phyloP scores from a whole-genome alignment of 2,888 invertebrate species.

The Cryptophagus acutangulus region DNA sequence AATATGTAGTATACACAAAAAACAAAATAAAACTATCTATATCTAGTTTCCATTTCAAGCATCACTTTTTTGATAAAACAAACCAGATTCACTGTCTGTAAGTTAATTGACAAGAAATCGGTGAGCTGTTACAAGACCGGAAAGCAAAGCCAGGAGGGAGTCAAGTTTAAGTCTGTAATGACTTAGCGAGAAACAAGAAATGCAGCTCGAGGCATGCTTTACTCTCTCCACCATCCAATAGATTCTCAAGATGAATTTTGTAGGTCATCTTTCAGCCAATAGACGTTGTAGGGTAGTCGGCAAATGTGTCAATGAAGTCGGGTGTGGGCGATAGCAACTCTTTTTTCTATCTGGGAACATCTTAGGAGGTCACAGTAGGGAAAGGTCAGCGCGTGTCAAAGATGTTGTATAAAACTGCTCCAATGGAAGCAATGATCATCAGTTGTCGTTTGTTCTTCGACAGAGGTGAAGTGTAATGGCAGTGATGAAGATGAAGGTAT shows the following conservation, averaged over 20 bases:
- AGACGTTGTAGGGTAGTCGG: slow-evolving; percentile 43
- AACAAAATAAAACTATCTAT: slow-evolving; percentile 19
- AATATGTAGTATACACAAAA: slow-evolving; percentile 5
- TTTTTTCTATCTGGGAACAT: slow-evolving; percentile 32
- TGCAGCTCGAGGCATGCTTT: neutral
- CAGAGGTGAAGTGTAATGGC: slow-evolving; percentile 30
- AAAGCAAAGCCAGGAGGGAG: slow-evolving; percentile 11
- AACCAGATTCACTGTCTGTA: slow-evolving; percentile 32
- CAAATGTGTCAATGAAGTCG: slow-evolving; percentile 42
- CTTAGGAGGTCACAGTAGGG: slow-evolving; percentile 41
- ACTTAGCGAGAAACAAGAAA: neutral
- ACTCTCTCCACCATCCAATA: slow-evolving; percentile 24
- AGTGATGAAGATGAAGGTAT: slow-evolving; percentile 37
- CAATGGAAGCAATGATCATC: slow-evolving; percentile 37
- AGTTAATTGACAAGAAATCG: slow-evolving; percentile 2
- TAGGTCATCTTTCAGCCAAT: slow-evolving; percentile 42
- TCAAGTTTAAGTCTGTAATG: neutral
- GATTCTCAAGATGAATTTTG: slow-evolving; percentile 29
- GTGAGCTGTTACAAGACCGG: slow-evolving; percentile 14
- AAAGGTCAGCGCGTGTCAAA: slow-evolving; percentile 43
- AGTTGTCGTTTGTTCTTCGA: slow-evolving; percentile 37
- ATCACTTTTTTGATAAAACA: slow-evolving; percentile 18
- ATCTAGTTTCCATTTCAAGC: slow-evolving; percentile 23
- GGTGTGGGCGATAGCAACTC: slow-evolving; percentile 26
- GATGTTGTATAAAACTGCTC: slow-evolving; percentile 43